These are phyloP conservation scores for Leptinotarsa defecta DNA, from an alignment of 1,140 invertebrate species.

Conservation along the genomic window DNA sequence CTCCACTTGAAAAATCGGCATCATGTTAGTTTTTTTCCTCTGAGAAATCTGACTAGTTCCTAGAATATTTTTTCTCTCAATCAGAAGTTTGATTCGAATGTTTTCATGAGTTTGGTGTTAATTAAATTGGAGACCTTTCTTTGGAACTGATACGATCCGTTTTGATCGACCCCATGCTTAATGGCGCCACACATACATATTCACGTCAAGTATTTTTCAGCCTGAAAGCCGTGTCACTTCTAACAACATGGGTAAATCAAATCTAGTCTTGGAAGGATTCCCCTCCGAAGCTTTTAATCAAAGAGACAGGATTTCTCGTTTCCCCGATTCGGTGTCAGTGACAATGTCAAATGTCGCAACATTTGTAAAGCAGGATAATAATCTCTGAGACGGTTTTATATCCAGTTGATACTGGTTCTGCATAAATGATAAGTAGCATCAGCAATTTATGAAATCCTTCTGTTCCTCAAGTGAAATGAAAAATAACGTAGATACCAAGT, in stretches of 20 bases:
- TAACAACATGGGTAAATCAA: background rate
- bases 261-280: background rate
- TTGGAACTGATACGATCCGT: too few relatives aligned
- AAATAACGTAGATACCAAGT: background rate
- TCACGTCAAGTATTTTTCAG: background rate
- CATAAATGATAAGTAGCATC: background rate
- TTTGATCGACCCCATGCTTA: too few relatives aligned
- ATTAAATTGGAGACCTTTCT: too few relatives aligned
- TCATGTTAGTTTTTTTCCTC: too few relatives aligned
- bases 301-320: background rate
- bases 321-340: background rate
- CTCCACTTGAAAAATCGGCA: too few relatives aligned
- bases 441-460: background rate
- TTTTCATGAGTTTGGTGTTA: too few relatives aligned
- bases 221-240: background rate
- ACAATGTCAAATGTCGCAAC: conserved; percentile 18
- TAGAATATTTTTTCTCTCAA: too few relatives aligned
- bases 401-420: conserved; percentile 8
- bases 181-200: background rate
- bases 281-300: conserved; percentile 10
- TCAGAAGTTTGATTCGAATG: too few relatives aligned
- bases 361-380: conserved; percentile 16
- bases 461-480: background rate
- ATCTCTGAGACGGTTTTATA: conserved; percentile 20
- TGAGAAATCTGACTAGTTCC: too few relatives aligned